phyloP scores from a whole-genome alignment of 2,888 invertebrate species.

The Acanthococcus lagerstroemiae region DNA sequence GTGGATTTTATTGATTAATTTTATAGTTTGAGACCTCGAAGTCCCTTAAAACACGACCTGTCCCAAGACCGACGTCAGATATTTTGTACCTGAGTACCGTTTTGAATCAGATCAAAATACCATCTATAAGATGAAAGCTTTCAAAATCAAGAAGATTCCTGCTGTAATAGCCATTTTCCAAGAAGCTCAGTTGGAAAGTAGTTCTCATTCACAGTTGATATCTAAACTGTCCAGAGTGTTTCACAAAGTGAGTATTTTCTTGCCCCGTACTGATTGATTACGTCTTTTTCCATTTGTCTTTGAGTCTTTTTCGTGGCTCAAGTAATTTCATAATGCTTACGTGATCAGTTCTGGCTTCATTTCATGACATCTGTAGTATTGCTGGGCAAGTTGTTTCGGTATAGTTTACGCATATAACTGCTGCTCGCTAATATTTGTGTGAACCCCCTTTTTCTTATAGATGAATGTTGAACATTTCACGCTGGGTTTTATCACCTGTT shows the following conservation, averaged over 20 bases:
- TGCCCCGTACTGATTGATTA: neutral
- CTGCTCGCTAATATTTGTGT: neutral
- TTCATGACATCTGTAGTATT: too few species aligned
- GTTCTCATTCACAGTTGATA: neutral
- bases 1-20: too few species aligned
- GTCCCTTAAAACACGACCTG: too few species aligned
- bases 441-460: conserved; percentile 43
- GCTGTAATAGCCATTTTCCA: neutral
- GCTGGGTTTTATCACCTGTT: conserved; percentile 52
- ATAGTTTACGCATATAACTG: too few species aligned
- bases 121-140: neutral
- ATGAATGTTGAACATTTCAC: conserved; percentile 50
- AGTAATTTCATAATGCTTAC: too few species aligned
- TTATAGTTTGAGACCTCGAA: too few species aligned
- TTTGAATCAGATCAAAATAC: too few species aligned
- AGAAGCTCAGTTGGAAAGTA: neutral
- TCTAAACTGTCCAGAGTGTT: conserved; percentile 7
- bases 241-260: neutral
- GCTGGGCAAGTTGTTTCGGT: too few species aligned
- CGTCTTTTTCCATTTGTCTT: neutral
- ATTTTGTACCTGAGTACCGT: too few species aligned
- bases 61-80: too few species aligned
- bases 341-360: too few species aligned
- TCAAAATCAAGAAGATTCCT: neutral
- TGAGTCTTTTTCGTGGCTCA: neutral